A percentile compares a stretch with the other conserved stretches of the same genome.
Evolutionary conservation across 1,140 invertebrate species (phyloP).

Genomic region (Ectropis grisescens): DNA sequence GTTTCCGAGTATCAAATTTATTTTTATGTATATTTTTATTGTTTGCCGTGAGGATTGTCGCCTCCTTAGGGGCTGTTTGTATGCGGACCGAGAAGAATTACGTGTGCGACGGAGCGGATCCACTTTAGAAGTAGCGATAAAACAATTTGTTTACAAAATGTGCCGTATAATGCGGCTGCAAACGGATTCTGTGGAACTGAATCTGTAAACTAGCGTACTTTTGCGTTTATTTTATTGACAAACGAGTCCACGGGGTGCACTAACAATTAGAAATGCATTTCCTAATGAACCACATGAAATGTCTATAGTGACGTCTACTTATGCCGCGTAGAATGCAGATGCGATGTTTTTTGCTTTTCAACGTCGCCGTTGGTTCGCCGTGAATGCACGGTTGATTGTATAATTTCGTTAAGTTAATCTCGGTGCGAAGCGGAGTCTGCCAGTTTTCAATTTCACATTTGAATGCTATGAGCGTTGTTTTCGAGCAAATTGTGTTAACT

Average conservation of each 20-base stretch:
- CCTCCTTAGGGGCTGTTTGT: constrained; percentile 62
- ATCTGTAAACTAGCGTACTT: constrained; percentile 25
- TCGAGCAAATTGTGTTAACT: constrained; percentile 18
- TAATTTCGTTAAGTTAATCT: constrained; percentile 34
- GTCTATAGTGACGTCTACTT: too few relatives aligned
- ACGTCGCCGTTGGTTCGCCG: constrained; percentile 4
- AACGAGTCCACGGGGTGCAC: constrained; percentile 23
- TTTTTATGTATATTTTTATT: constrained; percentile 68
- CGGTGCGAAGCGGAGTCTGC: constrained; percentile 17
- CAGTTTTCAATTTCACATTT: constrained; percentile 29
- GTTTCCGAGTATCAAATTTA: constrained; percentile 58
- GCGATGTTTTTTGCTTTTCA: not conserved
- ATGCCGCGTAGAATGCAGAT: not conserved
- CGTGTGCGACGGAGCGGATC: constrained; percentile 40
- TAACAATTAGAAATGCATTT: constrained; percentile 25
- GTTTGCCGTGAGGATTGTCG: constrained; percentile 60
- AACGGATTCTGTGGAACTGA: constrained; percentile 18
- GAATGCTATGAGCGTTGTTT: constrained; percentile 20
- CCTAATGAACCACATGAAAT: constrained; percentile 20
- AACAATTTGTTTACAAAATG: constrained; percentile 59
- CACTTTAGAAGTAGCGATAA: constrained; percentile 49
- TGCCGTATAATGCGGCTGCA: constrained; percentile 27
- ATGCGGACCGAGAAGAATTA: constrained; percentile 59
- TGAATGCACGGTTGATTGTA: constrained; percentile 31
- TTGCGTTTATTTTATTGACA: constrained; percentile 26